phyloP scores from a whole-genome alignment of 1,140 invertebrate species.

The Apis cerana region DNA sequence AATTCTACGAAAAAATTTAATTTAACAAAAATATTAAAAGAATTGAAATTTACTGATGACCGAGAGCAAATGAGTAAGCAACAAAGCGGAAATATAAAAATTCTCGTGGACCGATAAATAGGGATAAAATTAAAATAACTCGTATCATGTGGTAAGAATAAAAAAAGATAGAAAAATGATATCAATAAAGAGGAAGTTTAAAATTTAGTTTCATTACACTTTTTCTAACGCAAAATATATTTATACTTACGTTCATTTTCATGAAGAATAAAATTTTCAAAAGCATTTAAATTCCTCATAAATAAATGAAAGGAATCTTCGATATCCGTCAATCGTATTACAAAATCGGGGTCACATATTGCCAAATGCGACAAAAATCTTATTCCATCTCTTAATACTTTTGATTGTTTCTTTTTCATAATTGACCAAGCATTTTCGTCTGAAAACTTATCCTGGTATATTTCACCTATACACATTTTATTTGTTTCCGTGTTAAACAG shows the following conservation, averaged over 20 bases:
- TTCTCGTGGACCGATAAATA: constrained; percentile 14
- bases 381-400: constrained; percentile 70
- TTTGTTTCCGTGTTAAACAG: neutral
- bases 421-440: constrained; percentile 65
- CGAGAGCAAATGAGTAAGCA: neutral
- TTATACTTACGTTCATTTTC: constrained; percentile 72
- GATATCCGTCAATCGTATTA: constrained; percentile 67
- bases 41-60: neutral
- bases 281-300: constrained; percentile 64
- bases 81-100: constrained; percentile 25
- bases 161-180: neutral
- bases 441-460: constrained; percentile 29
- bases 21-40: neutral
- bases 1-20: neutral
- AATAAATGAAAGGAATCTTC: constrained; percentile 73
- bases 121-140: constrained; percentile 19
- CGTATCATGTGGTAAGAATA: neutral
- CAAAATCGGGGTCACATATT: constrained; percentile 72
- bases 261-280: constrained; percentile 67
- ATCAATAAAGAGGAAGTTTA: constrained; percentile 1
- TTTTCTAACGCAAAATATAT: neutral
- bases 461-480: constrained; percentile 28
- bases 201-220: neutral
- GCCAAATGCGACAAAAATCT: constrained; percentile 72
- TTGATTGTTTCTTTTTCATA: constrained; percentile 66